Percentiles rank a stretch among this genome's conserved stretches.
phyloP scores from a whole-genome alignment of 2,113 vertebrate species.

The Struthio camelus region DNA sequence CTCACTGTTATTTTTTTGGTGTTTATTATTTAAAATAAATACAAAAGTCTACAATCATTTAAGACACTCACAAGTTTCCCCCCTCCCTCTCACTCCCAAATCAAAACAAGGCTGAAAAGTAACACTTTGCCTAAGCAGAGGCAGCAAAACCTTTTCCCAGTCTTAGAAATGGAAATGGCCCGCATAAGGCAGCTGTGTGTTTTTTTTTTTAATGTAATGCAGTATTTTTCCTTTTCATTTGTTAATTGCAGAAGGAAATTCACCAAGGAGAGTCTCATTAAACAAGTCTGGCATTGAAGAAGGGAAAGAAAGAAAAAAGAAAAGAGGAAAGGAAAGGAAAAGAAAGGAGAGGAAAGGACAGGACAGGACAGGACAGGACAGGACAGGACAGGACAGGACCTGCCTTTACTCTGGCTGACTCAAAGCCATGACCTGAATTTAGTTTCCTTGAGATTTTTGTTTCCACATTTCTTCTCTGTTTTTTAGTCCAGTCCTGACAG shows the following conservation, averaged over 20 bases:
- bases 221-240: not conserved
- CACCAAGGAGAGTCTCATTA: not conserved
- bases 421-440: not conserved
- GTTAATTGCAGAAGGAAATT: constrained; percentile 9
- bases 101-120: not conserved
- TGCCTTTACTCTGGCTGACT: not conserved
- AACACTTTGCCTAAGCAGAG: not conserved
- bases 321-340: too few species aligned
- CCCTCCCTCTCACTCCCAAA: not conserved
- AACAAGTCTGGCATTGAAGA: not conserved
- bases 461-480: not conserved
- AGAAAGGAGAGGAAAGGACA: too few species aligned
- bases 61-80: fast-evolving
- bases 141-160: not conserved
- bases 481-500: not conserved
- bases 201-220: not conserved
- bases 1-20: constrained; percentile 1
- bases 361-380: too few species aligned
- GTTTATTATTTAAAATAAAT: not conserved
- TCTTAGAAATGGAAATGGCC: not conserved
- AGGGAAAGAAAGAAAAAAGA: not conserved
- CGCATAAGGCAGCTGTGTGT: not conserved
- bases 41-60: not conserved
- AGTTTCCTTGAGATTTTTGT: not conserved
- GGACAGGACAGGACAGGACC: too few species aligned